Base-by-base conservation (phyloP, 1,140 invertebrate genomes). In the Brachionus manjavacas region DNA sequence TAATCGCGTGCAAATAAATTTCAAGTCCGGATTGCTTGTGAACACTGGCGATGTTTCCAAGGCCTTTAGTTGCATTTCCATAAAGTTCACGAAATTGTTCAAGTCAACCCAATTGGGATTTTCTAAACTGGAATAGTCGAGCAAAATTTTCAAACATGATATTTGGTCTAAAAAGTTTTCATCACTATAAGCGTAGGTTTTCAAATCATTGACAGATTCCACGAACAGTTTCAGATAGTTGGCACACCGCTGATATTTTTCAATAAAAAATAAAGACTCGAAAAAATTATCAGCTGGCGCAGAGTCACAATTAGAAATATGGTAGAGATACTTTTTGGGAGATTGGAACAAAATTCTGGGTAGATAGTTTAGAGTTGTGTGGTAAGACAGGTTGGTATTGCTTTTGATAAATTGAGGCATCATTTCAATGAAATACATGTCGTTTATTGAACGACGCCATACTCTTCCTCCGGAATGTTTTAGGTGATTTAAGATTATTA, bases 91-190 rank as follows among this genome's bases (percentile, higher is more conserved):
- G 87, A 88, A 89, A 85, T 88, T 87, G 9, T 86, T 80, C 9
- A 89, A 84, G 84, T 89, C 88, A 64, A 87, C 84, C 88, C 88
- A 89, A 0, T 88, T 88, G 2, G 88, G 88, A 68, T 88, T 86
- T 14, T 35, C n/a, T 14, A 89, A 76, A 11, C 87, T 87, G 86
- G 88, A 89, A 39, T 64, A 81, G 2, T 81, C 25, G 1, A 81
- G 16, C 41, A 81, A 46, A 43, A 43, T 81, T 39, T 64, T 28
- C 25, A 76, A 46, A 49, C 72, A 76, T 25, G 7, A 7, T 49
- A 1, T 1, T 49, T 76, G 41, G n/a, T 76, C 46, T 11, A 76
- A 20, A 23, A 25, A 23, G 11, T 76, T n/a, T 25, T 23, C 20
- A 14, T 28, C 16, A 35, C 6, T 16, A 9, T 35, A 76, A 11